phyloP scores from a whole-genome alignment of 2,888 invertebrate genomes.

The Ptychoptera contaminata region DNA sequence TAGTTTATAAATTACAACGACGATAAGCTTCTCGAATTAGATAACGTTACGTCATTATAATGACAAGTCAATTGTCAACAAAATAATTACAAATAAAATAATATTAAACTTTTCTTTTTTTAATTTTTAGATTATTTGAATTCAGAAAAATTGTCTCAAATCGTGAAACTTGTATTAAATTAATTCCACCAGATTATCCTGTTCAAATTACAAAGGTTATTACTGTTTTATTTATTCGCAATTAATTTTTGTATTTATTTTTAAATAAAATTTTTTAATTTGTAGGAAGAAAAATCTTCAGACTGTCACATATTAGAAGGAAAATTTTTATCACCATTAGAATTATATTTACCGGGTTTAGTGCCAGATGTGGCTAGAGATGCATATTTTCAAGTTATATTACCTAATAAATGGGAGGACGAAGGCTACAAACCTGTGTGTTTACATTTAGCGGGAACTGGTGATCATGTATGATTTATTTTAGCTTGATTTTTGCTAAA shows the following conservation, averaged over 20 bases:
- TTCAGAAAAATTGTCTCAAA: slow-evolving; percentile 77
- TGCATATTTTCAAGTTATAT: slow-evolving; percentile 69
- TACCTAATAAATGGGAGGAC: slow-evolving; percentile 67
- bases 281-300: slow-evolving; percentile 52
- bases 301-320: slow-evolving; percentile 72
- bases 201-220: slow-evolving; percentile 72
- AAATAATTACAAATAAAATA: not conserved
- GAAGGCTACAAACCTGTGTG: slow-evolving; percentile 65
- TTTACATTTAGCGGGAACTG: slow-evolving; percentile 92
- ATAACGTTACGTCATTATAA: not conserved
- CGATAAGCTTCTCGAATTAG: not conserved
- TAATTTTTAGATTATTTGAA: slow-evolving; percentile 65
- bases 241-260: not conserved
- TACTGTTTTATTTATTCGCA: slow-evolving; percentile 3
- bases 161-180: slow-evolving; percentile 62
- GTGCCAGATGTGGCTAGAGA: slow-evolving; percentile 69
- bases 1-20: too few relatives aligned
- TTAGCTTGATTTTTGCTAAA: too few relatives aligned
- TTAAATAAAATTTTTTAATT: slow-evolving; percentile 1
- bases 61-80: not conserved
- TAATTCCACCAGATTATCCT: slow-evolving; percentile 70
- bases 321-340: slow-evolving; percentile 73
- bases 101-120: slow-evolving; percentile 2
- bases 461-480: slow-evolving; percentile 70
- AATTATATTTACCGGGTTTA: slow-evolving; percentile 65